phyloP scores from a whole-genome alignment of 92 coral and sea anemone genomes.

The Diadumene lineata region DNA sequence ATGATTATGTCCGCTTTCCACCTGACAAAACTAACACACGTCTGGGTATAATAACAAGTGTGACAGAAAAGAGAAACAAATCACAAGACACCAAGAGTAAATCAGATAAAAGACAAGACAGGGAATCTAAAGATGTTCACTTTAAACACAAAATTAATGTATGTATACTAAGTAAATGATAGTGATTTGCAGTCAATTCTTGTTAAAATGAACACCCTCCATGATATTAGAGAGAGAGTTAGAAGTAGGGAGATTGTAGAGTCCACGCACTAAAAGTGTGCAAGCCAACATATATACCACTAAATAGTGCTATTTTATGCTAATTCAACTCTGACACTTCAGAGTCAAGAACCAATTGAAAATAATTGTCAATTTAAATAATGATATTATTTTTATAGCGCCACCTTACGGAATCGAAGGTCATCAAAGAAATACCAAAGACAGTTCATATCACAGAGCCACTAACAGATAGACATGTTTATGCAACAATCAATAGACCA shows the following conservation, averaged over 20 bases:
- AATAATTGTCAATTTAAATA: background rate
- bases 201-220: no score
- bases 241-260: no score
- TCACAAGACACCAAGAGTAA: background rate
- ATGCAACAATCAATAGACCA: constrained; percentile 27
- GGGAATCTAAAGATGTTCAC: background rate
- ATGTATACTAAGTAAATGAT: background rate
- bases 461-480: constrained; percentile 23
- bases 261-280: no score
- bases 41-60: constrained; percentile 80
- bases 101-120: background rate
- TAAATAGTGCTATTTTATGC: no score
- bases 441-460: constrained; percentile 8
- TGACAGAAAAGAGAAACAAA: constrained; percentile 21
- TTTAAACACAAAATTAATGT: constrained; percentile 11
- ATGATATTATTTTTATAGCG: background rate
- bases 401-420: background rate
- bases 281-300: no score
- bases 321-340: no score
- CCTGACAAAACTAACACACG: constrained; percentile 73
- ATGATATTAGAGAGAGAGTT: no score
- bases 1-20: constrained; percentile 92
- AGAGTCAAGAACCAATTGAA: background rate
- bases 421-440: background rate
- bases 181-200: no score